Conservation (phyloP, 2,888 invertebrate species). For the Diadromus collaris region DNA sequence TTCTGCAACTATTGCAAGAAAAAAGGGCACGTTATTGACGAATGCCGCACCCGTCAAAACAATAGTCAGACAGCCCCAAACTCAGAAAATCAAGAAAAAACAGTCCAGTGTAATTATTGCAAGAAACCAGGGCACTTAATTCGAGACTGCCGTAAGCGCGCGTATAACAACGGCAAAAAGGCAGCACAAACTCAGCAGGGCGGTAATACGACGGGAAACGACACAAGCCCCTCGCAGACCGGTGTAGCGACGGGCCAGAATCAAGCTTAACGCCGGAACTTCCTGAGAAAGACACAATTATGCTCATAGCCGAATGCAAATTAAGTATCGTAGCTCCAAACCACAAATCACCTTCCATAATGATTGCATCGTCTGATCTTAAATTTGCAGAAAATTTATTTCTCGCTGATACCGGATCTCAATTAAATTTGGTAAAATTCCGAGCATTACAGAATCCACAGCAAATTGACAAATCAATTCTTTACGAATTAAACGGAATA, state of each 20-base stretch:
- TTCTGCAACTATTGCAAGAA: too few species aligned
- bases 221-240: not conserved
- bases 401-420: conserved; percentile 12
- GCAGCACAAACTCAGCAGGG: not conserved
- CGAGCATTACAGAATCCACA: not conserved
- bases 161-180: not conserved
- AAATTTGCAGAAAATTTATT: not conserved
- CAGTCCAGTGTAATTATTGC: too few species aligned
- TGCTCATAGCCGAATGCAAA: conserved; percentile 6
- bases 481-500: conserved; percentile 23
- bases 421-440: conserved; percentile 23
- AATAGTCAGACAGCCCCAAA: too few species aligned
- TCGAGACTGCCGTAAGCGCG: not conserved
- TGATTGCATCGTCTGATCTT: not conserved
- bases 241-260: not conserved
- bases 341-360: conserved; percentile 5
- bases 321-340: not conserved
- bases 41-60: too few species aligned
- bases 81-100: too few species aligned
- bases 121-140: conserved; percentile 4
- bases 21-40: too few species aligned
- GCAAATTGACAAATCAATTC: conserved; percentile 12
- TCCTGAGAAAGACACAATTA: not conserved
- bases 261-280: not conserved
- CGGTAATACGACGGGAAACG: not conserved